phyloP scores from a whole-genome alignment of 2,797 vertebrate species.

The Cephalopachus bancanus region DNA sequence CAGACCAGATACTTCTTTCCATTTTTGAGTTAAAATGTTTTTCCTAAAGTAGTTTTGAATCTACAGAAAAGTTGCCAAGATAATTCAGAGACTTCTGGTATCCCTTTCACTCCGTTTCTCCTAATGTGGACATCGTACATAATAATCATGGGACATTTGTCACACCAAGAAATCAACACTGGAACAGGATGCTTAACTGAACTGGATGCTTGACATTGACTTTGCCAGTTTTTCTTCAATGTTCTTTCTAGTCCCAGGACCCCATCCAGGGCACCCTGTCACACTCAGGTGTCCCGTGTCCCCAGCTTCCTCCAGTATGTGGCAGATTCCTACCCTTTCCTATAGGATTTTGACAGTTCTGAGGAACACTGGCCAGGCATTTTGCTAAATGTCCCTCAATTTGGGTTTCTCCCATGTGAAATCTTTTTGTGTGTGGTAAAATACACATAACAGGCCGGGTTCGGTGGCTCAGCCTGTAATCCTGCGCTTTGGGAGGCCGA shows the following conservation, averaged over 20 bases:
- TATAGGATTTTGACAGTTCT: background rate
- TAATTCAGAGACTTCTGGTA: background rate
- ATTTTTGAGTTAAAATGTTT: background rate
- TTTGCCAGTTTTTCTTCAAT: rapidly evolving
- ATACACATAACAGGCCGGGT: background rate
- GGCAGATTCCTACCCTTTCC: background rate
- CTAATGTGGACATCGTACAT: background rate
- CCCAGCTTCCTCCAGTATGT: background rate
- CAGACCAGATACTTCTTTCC: background rate
- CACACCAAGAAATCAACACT: background rate
- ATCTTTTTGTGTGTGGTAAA: background rate
- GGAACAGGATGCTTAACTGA: rapidly evolving
- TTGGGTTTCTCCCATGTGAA: background rate
- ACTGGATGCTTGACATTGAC: rapidly evolving
- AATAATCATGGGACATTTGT: background rate
- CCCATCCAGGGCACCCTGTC: background rate
- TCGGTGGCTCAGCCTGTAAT: too few relatives aligned
- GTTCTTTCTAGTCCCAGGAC: background rate
- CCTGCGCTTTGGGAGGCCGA: too few relatives aligned
- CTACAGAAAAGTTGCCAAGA: background rate
- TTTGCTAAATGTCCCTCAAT: background rate
- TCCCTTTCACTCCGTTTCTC: background rate
- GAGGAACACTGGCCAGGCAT: background rate
- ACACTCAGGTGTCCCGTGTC: rapidly evolving
- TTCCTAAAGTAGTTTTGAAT: background rate